Conservation (phyloP, 1,140 invertebrate species). For the Grapholita molesta region DNA sequence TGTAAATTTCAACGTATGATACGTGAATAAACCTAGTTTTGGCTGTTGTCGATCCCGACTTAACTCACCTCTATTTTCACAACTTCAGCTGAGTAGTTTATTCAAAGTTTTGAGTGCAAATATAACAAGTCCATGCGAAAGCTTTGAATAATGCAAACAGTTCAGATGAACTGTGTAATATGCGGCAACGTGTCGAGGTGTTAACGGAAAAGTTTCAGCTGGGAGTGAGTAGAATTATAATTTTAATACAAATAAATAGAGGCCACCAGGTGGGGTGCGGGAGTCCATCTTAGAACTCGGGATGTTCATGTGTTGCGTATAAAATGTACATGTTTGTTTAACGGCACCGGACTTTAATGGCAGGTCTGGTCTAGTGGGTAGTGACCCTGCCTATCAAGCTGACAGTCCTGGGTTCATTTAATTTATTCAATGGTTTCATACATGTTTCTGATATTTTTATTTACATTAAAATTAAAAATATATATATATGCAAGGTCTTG, state of each 20-base stretch:
- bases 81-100: constrained; percentile 44
- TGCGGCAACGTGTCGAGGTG: constrained; percentile 21
- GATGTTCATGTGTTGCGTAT: too few relatives aligned
- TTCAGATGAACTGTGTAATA: constrained; percentile 27
- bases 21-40: constrained; percentile 31
- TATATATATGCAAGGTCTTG: too few relatives aligned
- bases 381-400: too few relatives aligned
- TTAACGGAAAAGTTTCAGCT: constrained; percentile 26
- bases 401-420: too few relatives aligned
- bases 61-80: constrained; percentile 46
- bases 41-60: constrained; percentile 36
- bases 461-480: too few relatives aligned
- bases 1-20: constrained; percentile 7
- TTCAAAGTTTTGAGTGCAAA: constrained; percentile 59
- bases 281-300: neutral
- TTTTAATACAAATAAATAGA: neutral
- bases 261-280: neutral
- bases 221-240: neutral
- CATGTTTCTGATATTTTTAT: too few relatives aligned
- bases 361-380: too few relatives aligned
- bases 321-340: too few relatives aligned
- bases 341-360: too few relatives aligned
- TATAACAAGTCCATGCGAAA: constrained; percentile 44
- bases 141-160: constrained; percentile 62
- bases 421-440: too few relatives aligned